Percentiles rank a stretch among this genome's conserved stretches.
These are phyloP conservation scores for Lethrus apterus DNA, from an alignment of 1,140 invertebrate genomes.

Conservation along the genomic window DNA sequence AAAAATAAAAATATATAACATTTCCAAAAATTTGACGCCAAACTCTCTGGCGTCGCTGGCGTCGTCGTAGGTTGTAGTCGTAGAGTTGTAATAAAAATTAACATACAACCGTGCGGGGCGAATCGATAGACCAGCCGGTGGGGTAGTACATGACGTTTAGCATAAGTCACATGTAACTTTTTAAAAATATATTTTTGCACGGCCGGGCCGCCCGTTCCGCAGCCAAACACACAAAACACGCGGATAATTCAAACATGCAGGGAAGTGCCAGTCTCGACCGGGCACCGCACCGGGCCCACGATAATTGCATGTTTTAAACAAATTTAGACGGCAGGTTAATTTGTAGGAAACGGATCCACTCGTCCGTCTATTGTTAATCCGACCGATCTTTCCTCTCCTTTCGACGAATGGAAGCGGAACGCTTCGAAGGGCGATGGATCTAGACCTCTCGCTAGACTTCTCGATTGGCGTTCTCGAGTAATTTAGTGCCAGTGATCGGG, in stretches of 20 bases:
- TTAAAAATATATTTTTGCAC: constrained; percentile 25
- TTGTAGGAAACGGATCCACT: constrained; percentile 35
- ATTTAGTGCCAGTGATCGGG: constrained; percentile 22
- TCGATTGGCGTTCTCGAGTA: constrained; percentile 15
- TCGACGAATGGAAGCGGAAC: not conserved
- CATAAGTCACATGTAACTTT: constrained; percentile 33
- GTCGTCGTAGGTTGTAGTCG: no score
- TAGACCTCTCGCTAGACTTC: constrained; percentile 9
- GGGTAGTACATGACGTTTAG: no score
- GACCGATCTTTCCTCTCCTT: constrained; percentile 9
- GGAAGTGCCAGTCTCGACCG: constrained; percentile 31
- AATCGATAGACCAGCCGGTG: no score
- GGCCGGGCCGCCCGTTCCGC: no score
- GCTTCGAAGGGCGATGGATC: constrained; percentile 3
- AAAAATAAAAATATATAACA: no score
- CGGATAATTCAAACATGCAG: no score
- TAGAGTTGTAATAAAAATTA: no score
- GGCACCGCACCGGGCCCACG: constrained; percentile 34
- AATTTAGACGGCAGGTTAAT: constrained; percentile 39
- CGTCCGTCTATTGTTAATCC: constrained; percentile 24
- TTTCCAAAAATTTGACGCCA: no score
- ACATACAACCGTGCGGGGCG: no score
- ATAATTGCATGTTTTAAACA: constrained; percentile 40
- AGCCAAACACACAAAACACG: no score
- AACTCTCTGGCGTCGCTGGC: no score